These are phyloP conservation scores for Onthophagus sagittarius DNA, from an alignment of 2,888 invertebrate genomes.

Conservation along the genomic window DNA sequence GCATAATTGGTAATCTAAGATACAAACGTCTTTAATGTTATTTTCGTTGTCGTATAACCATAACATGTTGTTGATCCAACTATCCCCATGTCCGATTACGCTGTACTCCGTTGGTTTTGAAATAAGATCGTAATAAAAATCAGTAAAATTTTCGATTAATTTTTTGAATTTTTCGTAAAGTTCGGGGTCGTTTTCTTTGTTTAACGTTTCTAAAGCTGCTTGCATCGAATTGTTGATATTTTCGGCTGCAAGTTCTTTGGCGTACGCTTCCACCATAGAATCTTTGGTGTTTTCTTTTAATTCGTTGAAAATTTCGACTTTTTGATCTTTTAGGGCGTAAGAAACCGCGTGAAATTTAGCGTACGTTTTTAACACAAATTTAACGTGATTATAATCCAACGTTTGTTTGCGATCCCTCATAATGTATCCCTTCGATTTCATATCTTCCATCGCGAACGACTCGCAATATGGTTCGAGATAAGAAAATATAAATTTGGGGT, in stretches of 20 bases:
- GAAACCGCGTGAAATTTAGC: constrained; percentile 36
- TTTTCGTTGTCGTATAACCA: constrained; percentile 30
- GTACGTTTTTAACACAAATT: constrained; percentile 33
- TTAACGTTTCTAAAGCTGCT: constrained; percentile 5
- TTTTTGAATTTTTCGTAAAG: constrained; percentile 12
- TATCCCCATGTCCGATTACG: constrained; percentile 36
- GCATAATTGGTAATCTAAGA: constrained; percentile 18
- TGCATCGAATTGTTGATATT: not conserved
- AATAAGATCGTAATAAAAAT: not conserved
- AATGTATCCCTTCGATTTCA: constrained; percentile 32
- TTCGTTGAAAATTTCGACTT: constrained; percentile 29
- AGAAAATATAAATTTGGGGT: constrained; percentile 24
- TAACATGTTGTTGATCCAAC: constrained; percentile 35
- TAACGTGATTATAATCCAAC: constrained; percentile 33
- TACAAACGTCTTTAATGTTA: constrained; percentile 1
- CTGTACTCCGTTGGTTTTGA: constrained; percentile 23
- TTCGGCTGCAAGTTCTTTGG: not conserved
- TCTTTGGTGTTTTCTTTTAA: constrained; percentile 26
- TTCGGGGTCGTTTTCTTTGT: constrained; percentile 3
- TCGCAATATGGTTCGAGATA: constrained; percentile 27
- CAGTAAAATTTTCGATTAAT: constrained; percentile 12
- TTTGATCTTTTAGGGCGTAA: constrained; percentile 33
- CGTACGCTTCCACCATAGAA: not conserved
- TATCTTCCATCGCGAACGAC: constrained; percentile 32
- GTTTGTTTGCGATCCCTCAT: constrained; percentile 27